Base-by-base conservation (phyloP, 2,888 invertebrate genomes). In the Drosophila nigritarsus region DNA sequence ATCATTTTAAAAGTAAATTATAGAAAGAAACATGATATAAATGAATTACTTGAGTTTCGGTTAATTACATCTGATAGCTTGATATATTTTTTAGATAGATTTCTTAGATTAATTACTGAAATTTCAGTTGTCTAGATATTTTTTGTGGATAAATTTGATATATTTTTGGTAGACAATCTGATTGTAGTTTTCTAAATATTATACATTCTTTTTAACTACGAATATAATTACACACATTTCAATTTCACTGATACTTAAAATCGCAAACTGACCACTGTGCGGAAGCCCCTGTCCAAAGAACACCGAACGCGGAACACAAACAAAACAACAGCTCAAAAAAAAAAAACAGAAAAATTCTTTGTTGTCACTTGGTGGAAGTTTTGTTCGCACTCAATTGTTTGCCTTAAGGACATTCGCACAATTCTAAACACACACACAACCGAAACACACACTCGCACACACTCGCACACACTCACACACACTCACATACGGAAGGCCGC, bases 381-480 rank as follows among this genome's bases (percentile, higher is more conserved):
- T 91, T 83, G 82, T 91, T 91, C 91, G 80, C 91, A 91, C 91
- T 90, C 90, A 90, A 91, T 91, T 91, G 88, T 86, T 87, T 88
- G 89, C 82, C 89, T 83, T 86, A 85, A 87, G 86, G 81, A 88
- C 90, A 86, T 90, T 87, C 78, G 86, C 80, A 89, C 86, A 87
- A 85, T 89, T 86, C 89, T 89, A 84, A 85, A 68, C 83, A 87
- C 81, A 87, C 81, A 86, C 83, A 87, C 81, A 80, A 53, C 50
- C 56, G 58, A 48, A 65, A 77, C 55, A 24, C 9, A 82, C 87
- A 84, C 84, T 87, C 72, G 85, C 75, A 86, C 83, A 78, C 82
- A 83, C 81, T 87, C 72, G 85, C 75, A 86, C 83, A 78, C 82
- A 83, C 81, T 87, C 81, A 81, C 87, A 72, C 73, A 80, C 75